Evolutionary conservation across 2,888 invertebrate genomes (phyloP).

Genomic region (Andrena fulva): DNA sequence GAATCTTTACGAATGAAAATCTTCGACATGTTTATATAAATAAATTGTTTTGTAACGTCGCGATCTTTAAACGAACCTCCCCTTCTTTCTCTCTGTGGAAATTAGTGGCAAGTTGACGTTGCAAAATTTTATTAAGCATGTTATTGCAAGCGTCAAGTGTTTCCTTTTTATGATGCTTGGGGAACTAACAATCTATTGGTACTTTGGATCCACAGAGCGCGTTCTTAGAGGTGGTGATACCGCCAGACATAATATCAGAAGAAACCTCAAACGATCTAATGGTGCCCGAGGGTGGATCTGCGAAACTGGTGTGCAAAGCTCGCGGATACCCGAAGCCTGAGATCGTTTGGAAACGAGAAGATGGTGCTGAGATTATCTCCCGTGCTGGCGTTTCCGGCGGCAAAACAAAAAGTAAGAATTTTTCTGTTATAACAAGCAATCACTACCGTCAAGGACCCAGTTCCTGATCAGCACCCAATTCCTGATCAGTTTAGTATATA

Average conservation of each 20-base stretch:
- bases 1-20: too few species aligned
- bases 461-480: too few species aligned
- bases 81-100: too few species aligned
- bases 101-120: too few species aligned
- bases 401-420: conserved; percentile 89
- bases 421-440: not conserved
- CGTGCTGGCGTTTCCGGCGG: conserved; percentile 90
- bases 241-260: conserved; percentile 95
- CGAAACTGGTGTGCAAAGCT: conserved; percentile 94
- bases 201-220: conserved; percentile 88
- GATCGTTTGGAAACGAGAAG: conserved; percentile 94
- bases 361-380: conserved; percentile 92
- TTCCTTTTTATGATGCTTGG: too few species aligned
- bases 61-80: too few species aligned
- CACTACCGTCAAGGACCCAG: too few species aligned
- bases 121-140: too few species aligned
- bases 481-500: too few species aligned
- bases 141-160: too few species aligned
- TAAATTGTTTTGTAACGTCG: too few species aligned
- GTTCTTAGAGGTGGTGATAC: conserved; percentile 95
- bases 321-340: conserved; percentile 94
- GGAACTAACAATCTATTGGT: not conserved
- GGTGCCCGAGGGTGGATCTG: conserved; percentile 96
- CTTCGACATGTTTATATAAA: too few species aligned
- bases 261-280: conserved; percentile 97